These are phyloP conservation scores for Threskiornis aethiopicus DNA, from an alignment of 2,797 vertebrate genomes.

Conservation along the genomic window DNA sequence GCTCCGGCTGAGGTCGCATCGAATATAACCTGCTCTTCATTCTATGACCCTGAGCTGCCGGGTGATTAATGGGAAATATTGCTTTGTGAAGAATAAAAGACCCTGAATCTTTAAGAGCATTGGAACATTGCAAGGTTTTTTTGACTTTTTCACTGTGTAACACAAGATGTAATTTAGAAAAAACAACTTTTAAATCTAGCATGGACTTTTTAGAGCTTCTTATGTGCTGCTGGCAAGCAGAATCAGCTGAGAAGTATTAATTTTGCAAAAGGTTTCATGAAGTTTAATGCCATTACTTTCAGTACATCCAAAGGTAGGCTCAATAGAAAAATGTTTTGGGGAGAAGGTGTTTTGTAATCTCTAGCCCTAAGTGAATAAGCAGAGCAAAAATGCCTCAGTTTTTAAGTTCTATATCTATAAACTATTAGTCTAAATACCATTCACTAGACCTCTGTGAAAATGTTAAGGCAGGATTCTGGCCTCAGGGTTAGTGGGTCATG, in stretches of 20 bases:
- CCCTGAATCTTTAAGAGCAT: background rate
- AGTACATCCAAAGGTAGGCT: background rate
- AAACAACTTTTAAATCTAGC: background rate
- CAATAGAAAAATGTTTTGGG: background rate
- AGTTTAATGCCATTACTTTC: background rate
- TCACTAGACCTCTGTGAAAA: background rate
- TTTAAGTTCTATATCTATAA: background rate
- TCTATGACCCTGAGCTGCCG: background rate
- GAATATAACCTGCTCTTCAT: background rate
- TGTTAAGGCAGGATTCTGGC: background rate
- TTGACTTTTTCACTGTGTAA: background rate
- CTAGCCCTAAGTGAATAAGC: background rate
- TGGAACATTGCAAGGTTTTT: background rate
- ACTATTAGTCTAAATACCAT: background rate
- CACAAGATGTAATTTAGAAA: background rate
- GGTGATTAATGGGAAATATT: background rate
- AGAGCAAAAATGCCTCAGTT: background rate
- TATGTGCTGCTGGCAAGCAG: background rate
- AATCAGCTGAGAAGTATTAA: background rate
- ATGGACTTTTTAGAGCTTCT: background rate
- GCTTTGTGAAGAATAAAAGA: background rate
- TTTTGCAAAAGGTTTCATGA: background rate
- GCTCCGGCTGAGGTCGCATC: background rate
- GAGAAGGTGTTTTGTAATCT: background rate
- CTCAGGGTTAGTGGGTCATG: background rate